phyloP scores from a whole-genome alignment of 2,888 invertebrate genomes.

The Scelioninae gen. 1 region DNA sequence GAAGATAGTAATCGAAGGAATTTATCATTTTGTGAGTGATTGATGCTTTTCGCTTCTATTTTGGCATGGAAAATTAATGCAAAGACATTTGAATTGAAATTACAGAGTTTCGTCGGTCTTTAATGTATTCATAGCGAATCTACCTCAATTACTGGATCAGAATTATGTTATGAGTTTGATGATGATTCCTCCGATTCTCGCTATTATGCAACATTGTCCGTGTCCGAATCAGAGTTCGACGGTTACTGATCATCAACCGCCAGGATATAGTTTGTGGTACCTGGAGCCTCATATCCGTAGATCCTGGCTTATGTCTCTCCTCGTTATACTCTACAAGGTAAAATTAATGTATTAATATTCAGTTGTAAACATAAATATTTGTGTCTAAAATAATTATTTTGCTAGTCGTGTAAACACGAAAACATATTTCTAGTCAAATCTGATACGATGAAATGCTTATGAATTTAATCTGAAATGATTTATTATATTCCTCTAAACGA shows the following conservation, averaged over 20 bases:
- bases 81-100: slow-evolving; percentile 37
- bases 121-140: slow-evolving; percentile 96
- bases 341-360: slow-evolving; percentile 16
- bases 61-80: too few relatives aligned
- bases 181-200: slow-evolving; percentile 93
- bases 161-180: slow-evolving; percentile 97
- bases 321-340: slow-evolving; percentile 98
- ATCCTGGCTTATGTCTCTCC: slow-evolving; percentile 96
- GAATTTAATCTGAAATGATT: background rate
- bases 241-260: slow-evolving; percentile 87
- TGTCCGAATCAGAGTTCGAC: slow-evolving; percentile 88
- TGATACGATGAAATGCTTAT: too few relatives aligned
- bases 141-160: slow-evolving; percentile 97
- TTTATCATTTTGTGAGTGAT: too few relatives aligned
- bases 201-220: slow-evolving; percentile 92
- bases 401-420: too few relatives aligned
- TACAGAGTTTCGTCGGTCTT: slow-evolving; percentile 95
- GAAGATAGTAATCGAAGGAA: too few relatives aligned
- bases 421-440: too few relatives aligned
- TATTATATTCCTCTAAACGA: background rate
- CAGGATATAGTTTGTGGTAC: slow-evolving; percentile 93
- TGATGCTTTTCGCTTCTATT: too few relatives aligned
- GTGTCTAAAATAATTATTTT: too few relatives aligned
- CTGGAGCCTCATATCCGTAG: slow-evolving; percentile 94
- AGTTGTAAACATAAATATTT: too few relatives aligned